Evolutionary conservation across 2,888 invertebrate species (phyloP).

Genomic region (Ypsolopha sequella): DNA sequence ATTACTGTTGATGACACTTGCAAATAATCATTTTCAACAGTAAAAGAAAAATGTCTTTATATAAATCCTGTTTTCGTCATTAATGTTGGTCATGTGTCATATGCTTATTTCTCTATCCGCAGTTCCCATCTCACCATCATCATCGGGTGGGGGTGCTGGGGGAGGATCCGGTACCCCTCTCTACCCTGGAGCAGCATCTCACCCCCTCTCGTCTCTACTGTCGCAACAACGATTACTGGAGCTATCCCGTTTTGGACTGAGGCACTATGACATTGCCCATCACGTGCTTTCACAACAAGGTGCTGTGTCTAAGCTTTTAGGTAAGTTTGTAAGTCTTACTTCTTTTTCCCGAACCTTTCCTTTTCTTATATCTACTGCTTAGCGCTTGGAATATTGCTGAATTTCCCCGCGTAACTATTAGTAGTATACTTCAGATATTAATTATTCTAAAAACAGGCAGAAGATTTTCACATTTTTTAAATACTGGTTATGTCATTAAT

Average conservation of each 20-base stretch:
- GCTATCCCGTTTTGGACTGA: slow-evolving; percentile 82
- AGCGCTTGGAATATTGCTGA: too few species aligned
- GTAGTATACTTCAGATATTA: too few species aligned
- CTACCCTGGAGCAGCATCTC: slow-evolving; percentile 60
- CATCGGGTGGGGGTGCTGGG: slow-evolving; percentile 57
- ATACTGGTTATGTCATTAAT: too few species aligned
- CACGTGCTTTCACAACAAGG: slow-evolving; percentile 93
- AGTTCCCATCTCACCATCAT: slow-evolving; percentile 70
- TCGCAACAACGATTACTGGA: slow-evolving; percentile 86
- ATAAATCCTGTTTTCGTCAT: neutral
- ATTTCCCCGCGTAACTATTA: too few species aligned
- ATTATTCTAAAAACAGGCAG: too few species aligned
- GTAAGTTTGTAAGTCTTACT: slow-evolving; percentile 67
- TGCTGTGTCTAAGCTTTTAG: slow-evolving; percentile 90
- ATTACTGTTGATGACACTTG: too few species aligned
- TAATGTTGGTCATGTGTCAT: neutral
- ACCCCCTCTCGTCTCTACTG: slow-evolving; percentile 78
- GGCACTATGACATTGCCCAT: slow-evolving; percentile 92
- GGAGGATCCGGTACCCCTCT: slow-evolving; percentile 56
- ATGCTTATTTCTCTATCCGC: slow-evolving; percentile 25
- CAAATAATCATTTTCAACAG: too few species aligned
- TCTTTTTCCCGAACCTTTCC: too few species aligned
- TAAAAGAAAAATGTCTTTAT: too few species aligned
- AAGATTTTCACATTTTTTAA: too few species aligned
- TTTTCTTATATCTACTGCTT: too few species aligned